Percentiles rank a stretch among this genome's conserved stretches.
phyloP scores from a whole-genome alignment of 2,113 vertebrate species.

The Lepus timidus region DNA sequence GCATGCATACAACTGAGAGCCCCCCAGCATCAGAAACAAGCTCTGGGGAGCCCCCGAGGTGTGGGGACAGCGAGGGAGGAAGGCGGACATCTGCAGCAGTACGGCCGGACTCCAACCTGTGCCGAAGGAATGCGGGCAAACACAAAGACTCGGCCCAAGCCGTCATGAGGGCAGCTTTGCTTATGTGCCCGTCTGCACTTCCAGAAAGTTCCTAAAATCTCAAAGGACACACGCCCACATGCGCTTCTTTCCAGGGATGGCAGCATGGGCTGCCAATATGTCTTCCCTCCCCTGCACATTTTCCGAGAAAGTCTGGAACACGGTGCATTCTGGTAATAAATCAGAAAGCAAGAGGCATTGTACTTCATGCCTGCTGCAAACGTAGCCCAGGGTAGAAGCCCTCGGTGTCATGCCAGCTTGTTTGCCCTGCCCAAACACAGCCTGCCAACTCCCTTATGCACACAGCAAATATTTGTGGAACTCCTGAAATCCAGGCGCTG shows the following conservation, averaged over 20 bases:
- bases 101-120: too few species aligned
- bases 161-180: background rate
- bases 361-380: background rate
- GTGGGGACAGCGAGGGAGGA: too few species aligned
- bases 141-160: background rate
- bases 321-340: background rate
- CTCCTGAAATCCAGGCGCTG: constrained; percentile 40
- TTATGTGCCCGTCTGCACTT: background rate
- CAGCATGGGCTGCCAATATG: background rate
- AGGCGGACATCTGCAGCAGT: too few species aligned
- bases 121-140: background rate
- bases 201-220: background rate
- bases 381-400: background rate
- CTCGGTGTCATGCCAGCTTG: background rate
- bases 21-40: too few species aligned
- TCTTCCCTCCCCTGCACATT: constrained; percentile 5
- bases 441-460: constrained; percentile 33
- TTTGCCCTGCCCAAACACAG: constrained; percentile 17
- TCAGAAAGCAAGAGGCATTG: background rate
- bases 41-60: too few species aligned
- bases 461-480: constrained; percentile 78
- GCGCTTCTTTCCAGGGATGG: background rate
- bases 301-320: background rate
- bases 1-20: background rate
- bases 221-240: background rate